phyloP scores from a whole-genome alignment of 2,888 invertebrate species.

The Temnothorax ravouxi region DNA sequence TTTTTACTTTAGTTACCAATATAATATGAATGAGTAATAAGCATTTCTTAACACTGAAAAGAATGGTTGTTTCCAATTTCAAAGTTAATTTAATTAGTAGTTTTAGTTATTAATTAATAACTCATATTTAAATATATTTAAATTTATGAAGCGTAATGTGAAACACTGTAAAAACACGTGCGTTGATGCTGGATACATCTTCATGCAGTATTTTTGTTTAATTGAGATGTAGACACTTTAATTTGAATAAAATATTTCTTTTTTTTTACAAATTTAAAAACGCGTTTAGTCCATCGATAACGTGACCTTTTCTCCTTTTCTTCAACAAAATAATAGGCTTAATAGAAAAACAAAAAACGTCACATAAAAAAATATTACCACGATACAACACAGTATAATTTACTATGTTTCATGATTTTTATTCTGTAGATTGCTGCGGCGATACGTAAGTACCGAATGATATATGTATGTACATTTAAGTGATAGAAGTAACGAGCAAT shows the following conservation, averaged over 20 bases:
- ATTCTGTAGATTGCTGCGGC: constrained; percentile 82
- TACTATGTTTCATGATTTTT: constrained; percentile 78
- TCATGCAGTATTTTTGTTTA: constrained; percentile 19
- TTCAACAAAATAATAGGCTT: constrained; percentile 33
- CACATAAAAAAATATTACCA: constrained; percentile 45
- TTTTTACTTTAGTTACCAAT: background rate
- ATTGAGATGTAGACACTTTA: background rate
- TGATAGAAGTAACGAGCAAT: constrained; percentile 82
- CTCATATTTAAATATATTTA: background rate
- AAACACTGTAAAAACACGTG: constrained; percentile 11
- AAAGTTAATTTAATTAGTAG: background rate
- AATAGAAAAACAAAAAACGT: constrained; percentile 34
- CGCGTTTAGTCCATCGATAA: background rate
- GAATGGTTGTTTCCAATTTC: background rate
- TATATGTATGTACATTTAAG: constrained; percentile 84
- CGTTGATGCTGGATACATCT: background rate
- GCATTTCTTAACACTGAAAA: constrained; percentile 13
- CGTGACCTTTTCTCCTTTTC: background rate
- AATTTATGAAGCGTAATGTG: background rate
- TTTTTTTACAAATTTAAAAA: constrained; percentile 12
- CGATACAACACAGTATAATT: constrained; percentile 53
- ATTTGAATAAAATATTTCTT: constrained; percentile 5
- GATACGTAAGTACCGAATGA: constrained; percentile 84
- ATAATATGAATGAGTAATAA: constrained; percentile 35
- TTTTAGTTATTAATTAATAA: constrained; percentile 22